Evolutionary conservation across 2,888 invertebrate genomes (phyloP).

Genomic region (Belgica antarctica): DNA sequence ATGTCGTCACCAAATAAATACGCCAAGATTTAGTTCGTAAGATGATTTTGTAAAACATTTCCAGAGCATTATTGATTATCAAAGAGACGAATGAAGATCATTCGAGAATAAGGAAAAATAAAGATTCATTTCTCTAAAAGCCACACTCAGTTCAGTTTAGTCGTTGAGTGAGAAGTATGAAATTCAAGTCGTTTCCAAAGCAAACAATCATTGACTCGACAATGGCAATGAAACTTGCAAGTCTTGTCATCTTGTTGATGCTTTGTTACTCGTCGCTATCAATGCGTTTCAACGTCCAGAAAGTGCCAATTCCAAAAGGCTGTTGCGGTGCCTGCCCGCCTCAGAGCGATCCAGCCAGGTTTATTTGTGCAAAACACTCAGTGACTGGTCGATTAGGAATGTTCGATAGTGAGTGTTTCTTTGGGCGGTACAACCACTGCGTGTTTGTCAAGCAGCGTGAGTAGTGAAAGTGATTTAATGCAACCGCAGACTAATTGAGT

Average conservation of each 20-base stretch:
- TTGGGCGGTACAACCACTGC: slow-evolving; percentile 40
- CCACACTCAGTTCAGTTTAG: not conserved
- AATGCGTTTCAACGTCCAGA: not conserved
- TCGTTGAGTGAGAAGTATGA: not conserved
- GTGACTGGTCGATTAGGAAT: slow-evolving; percentile 25
- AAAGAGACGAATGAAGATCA: not conserved
- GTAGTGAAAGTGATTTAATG: not conserved
- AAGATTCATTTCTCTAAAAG: not conserved
- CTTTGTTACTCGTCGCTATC: slow-evolving; percentile 26
- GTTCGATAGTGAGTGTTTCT: slow-evolving; percentile 31
- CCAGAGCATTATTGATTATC: not conserved
- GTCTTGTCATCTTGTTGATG: slow-evolving; percentile 23
- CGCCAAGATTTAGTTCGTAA: not conserved
- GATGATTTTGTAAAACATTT: not conserved
- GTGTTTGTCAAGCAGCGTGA: slow-evolving; percentile 18
- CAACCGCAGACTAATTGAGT: not conserved
- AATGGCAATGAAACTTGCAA: slow-evolving; percentile 25
- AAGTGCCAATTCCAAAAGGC: not conserved
- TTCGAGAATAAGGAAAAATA: not conserved
- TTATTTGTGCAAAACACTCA: slow-evolving; percentile 22
- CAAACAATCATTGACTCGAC: not conserved
- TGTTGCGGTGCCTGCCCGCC: slow-evolving; percentile 36
- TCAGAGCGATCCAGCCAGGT: not conserved
- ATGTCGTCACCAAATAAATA: not conserved
- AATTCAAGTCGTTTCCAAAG: too few species aligned